Base-by-base conservation (phyloP, 2,888 invertebrate species). In the Tetanocera ferruginea region DNA sequence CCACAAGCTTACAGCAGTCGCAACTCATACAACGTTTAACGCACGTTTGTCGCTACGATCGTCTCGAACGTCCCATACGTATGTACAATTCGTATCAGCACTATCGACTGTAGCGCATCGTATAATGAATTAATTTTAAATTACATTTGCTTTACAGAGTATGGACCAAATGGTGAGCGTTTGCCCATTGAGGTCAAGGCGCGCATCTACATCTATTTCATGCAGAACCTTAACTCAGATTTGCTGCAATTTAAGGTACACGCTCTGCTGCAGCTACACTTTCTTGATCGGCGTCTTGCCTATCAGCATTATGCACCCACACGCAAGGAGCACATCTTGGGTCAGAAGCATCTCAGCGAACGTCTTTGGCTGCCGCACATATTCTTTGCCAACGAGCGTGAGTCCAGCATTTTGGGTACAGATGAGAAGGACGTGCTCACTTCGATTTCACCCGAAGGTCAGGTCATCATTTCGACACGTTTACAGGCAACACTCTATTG, bases 31-130 rank as follows among this genome's bases (percentile, higher is more conserved):
- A 88, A 28, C 81, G 88, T 60, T 81, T 88, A 80, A 88, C 88
- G 31, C 88, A 89, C 72, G 88, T 89, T 23, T 88, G 88, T 76
- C 88, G 88, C 71, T 88, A 88, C 62, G 88, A 88, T 84, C 88
- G 88, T 0, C 81, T 88, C 1, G 89, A 88, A 70, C 83, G 88
- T 51, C 88, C 88, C 49, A 86, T 89, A 74, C 84, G 88, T 85
- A 83, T 82, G 83, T 77, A 70, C 6, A 2, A 43, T 19, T 60
- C n/a, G n/a, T n/a, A n/a, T n/a, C 11, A n/a, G 23, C 1, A 55
- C 14, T n/a, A 23, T 19, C 23, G 55, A 19, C 23, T 19, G 55
- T 55, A 23, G 55, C 55, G 55, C 14, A 55, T 5, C 55, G 8
- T 55, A 23, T 55, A 9, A 9, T 19, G 6, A 19, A 11, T 11